These are phyloP conservation scores for Sclerodermus sp. DNA, from an alignment of 2,888 invertebrate species.

Conservation along the genomic window DNA sequence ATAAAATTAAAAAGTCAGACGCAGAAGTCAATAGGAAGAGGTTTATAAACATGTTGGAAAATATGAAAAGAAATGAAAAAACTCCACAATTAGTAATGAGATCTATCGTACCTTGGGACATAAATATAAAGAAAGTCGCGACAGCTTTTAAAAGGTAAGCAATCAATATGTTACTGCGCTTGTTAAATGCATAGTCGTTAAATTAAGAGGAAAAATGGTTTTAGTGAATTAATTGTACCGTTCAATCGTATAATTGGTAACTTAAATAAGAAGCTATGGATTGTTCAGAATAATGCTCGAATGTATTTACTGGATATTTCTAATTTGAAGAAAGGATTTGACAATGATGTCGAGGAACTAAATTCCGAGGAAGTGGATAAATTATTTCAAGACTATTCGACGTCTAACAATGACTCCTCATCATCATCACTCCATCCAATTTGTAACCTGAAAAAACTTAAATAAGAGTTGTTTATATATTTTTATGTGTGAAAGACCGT, in stretches of 20 bases:
- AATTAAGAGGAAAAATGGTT: neutral
- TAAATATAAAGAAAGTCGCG: constrained; percentile 31
- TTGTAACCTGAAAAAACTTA: constrained; percentile 17
- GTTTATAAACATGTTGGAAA: constrained; percentile 37
- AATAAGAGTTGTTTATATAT: constrained; percentile 30
- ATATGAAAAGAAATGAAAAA: constrained; percentile 36
- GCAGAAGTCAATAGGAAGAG: constrained; percentile 36
- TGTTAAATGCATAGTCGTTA: constrained; percentile 1
- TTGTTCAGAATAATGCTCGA: constrained; percentile 26
- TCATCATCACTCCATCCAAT: constrained; percentile 36
- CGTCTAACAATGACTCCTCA: constrained; percentile 31
- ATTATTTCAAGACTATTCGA: constrained; percentile 32
- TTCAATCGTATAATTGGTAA: constrained; percentile 28
- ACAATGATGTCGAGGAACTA: constrained; percentile 16
- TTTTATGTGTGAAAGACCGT: too few relatives aligned
- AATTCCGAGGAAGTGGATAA: constrained; percentile 24
- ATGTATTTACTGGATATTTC: constrained; percentile 33
- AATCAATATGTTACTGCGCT: too few relatives aligned
- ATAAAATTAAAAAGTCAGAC: constrained; percentile 16
- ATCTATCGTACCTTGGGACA: constrained; percentile 36
- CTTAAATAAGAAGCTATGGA: constrained; percentile 32
- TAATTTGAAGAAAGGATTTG: constrained; percentile 24
- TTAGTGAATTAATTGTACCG: constrained; percentile 1
- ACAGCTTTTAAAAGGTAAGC: constrained; percentile 24
- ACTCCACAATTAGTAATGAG: constrained; percentile 33